Evolutionary conservation across 2,113 vertebrate species (phyloP).

Genomic region (Chloropsis cyanopogon): DNA sequence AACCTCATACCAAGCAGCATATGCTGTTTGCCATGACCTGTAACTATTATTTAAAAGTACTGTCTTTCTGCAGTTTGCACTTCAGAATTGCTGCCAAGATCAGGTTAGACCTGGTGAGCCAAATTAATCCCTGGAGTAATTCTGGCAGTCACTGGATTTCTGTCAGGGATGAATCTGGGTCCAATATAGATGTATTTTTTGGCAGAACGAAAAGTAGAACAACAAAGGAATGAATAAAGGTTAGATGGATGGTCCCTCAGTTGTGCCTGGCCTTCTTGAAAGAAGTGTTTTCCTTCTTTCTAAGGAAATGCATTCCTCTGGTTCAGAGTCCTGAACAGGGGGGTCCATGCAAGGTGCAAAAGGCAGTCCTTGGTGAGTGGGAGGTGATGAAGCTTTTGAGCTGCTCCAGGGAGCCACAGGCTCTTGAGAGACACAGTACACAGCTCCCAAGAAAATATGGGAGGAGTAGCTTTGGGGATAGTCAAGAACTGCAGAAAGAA

Average conservation of each 20-base stretch:
- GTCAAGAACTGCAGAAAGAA: background rate
- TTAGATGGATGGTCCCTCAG: background rate
- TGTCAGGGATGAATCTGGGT: background rate
- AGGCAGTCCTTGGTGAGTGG: background rate
- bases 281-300: background rate
- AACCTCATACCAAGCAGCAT: background rate
- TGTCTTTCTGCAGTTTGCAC: background rate
- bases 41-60: background rate
- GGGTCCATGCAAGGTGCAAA: background rate
- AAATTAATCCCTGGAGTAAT: slow-evolving; percentile 9
- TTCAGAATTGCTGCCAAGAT: slow-evolving; percentile 12
- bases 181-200: background rate
- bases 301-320: background rate
- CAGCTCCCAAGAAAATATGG: background rate
- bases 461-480: background rate
- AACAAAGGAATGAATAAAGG: background rate
- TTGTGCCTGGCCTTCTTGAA: background rate
- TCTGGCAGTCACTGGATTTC: background rate
- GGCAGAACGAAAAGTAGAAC: background rate
- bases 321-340: background rate
- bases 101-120: background rate
- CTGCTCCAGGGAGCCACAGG: background rate
- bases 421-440: background rate
- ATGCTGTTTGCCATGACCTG: background rate
- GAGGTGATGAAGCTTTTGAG: background rate